Evolutionary conservation across 2,113 vertebrate genomes (phyloP), one percentile per base, ranked within the genome.

Genomic region (Leuciscus idus): DNA sequence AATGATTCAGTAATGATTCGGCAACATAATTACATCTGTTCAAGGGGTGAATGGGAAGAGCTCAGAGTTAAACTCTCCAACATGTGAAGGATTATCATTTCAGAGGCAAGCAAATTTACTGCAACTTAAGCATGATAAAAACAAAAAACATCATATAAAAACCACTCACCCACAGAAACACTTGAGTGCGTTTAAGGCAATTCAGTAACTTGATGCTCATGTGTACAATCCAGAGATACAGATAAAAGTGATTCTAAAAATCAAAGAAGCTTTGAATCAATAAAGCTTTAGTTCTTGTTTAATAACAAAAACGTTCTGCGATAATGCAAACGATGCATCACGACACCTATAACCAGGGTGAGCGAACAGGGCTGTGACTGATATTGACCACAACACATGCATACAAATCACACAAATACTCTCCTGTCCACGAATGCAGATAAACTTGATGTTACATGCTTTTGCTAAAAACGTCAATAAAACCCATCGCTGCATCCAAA

Each of bases 401-500:
- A 55, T 72, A 81, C 85, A 73, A 46, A 68, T 48, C 72, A 84
- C 84, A 89, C 84, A 89, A 87, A 84, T 52, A 33, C 23, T 84
- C 83, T 75, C 87, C 68, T 86, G 84, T 88, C 73, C 86, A 86
- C 90, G 87, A 48, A 87, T 79, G 85, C 84, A 87, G 86, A 74
- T 26, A 85, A 62, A 28, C 87, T 57, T 21, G 70, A 80, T 68
- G 89, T 86, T 87, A 90, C 93, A 95, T 93, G 94, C 94, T 70
- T 90, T 19, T 86, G 83, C 83, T 91, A 89, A 81, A 92, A 92
- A 92, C 91, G 89, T 87, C 89, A 80, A 91, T 90, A 91, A 88
- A 87, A 85, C 77, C 15, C 39, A 12, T 75, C 52, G 89, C 85
- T 85, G 89, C 87, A 84, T 87, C 79, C 87, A 70, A 83, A 87